Base-by-base conservation (phyloP, 2,888 invertebrate species). In the Chaetogeoica ovagalla region DNA sequence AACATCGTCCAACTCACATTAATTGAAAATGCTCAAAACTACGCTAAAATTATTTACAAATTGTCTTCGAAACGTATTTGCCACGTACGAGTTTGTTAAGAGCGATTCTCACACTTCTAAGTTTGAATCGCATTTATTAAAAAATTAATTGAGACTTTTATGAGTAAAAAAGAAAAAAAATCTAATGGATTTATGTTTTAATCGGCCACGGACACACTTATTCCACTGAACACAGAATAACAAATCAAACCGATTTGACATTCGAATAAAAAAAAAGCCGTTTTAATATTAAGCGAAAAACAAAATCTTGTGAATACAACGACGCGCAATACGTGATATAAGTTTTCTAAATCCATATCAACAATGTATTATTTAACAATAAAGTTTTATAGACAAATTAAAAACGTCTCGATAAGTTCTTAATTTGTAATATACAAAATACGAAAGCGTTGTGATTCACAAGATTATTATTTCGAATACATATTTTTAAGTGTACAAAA, bases 21-120 rank as follows among this genome's bases (percentile, higher is more conserved):
- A 62, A 48, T 73, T 62, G 52, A 48, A 62, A 71, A 48, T 11
- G 15, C 62, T 59, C 60, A 3, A 30, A 19, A 48, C 19, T 19
- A 21, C n/a, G 15, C 15, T 73, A 5, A n/a, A 73, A 63, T 63
- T 63, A 52, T 62, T 62, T 37, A 52, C 62, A 30, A 73, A 30
- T 30, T 62, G 62, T 63, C 62, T 73, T 21, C 19, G n/a, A 30
- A 73, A 63, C n/a, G 62, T 5, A 63, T 48, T 73, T 30, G 62
- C 52, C n/a, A 43, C 60, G 19, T 52, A 8, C 13, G 13, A 19
- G 23, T 48, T 30, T 63, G n/a, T 55, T 37, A 9, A 62, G 30
- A 62, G 52, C 21, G 52, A 21, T 63, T 63, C 3, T 52, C 52
- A 63, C 63, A 73, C 73, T 63, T 73, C 63, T 73, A 73, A 52